Base-by-base conservation (phyloP, 2,888 invertebrate genomes). In the Drosophila mayaguana region DNA sequence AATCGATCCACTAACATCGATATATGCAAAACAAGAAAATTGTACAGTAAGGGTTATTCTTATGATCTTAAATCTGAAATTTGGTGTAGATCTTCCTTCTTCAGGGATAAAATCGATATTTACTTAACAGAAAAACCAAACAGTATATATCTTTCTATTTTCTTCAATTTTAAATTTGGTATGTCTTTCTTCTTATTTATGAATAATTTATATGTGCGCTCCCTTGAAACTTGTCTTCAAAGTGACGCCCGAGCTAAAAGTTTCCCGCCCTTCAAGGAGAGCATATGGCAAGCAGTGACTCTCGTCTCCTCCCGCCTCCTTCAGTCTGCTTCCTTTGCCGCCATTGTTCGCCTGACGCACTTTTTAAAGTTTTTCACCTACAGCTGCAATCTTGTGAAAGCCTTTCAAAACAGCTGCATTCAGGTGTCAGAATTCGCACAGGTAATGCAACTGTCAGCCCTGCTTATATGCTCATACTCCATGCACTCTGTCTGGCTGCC, bases 371-470 rank as follows among this genome's bases (percentile, higher is more conserved):
- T 60, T 60, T 36, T 55, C 64, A 56, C 48, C 64, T 45, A 42
- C 43, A 55, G 63, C 62, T 64, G 73, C 57, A 72, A 63, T 63
- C 53, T 67, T 57, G 46, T 53, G 63, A 70, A 62, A 65, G 68
- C 40, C 71, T 77, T 77, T 65, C 48, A 65, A 65, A 63, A 38
- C 32, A 59, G 61, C 55, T 62, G 62, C 77, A 53, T 77, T 70
- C 64, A 64, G 56, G 50, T 72, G 77, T 80, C 77, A 69, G 57
- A 63, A 48, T 46, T 38, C 50, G 50, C 46, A 28, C 56, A 28
- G 46, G 45, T 61, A 65, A 67, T 46, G 63, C 74, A 71, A 55
- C 69, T 80, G 63, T 65, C 75, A 79, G 45, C 25, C 36, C 9
- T 46, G 16, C 50, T 62, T 50, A 43, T 32, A 43, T 25, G 18